phyloP scores from a whole-genome alignment of 1,140 invertebrate genomes.

The Brachionus koreanus region DNA sequence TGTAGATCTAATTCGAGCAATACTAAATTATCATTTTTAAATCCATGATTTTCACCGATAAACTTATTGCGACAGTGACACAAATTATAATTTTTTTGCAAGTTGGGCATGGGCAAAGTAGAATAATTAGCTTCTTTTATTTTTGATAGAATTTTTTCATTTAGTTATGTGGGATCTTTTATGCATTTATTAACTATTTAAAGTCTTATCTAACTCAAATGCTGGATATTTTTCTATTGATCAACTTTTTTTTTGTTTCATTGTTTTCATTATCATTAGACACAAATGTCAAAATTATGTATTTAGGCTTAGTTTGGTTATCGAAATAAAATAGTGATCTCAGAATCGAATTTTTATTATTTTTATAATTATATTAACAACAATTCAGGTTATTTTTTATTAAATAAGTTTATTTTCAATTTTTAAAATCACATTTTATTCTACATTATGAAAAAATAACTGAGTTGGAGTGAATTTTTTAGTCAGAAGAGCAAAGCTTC shows the following conservation, averaged over 20 bases:
- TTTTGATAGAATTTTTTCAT: not conserved
- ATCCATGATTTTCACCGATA: not conserved
- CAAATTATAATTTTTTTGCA: not conserved
- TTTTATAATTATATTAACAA: not conserved
- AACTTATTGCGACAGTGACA: not conserved
- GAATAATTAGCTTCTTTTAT: not conserved
- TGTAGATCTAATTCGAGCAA: not conserved
- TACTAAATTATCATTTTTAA: not conserved
- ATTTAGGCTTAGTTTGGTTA: not conserved
- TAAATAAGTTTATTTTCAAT: not conserved
- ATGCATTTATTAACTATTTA: not conserved
- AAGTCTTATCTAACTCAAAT: not conserved
- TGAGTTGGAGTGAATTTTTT: too few relatives aligned
- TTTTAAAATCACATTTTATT: not conserved
- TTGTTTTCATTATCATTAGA: not conserved
- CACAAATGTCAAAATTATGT: constrained; percentile 3
- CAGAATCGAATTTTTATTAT: not conserved
- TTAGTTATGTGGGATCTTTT: not conserved
- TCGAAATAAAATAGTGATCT: not conserved
- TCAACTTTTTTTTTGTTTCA: not conserved
- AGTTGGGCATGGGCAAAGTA: not conserved
- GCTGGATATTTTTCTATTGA: not conserved
- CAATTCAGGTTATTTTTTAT: not conserved
- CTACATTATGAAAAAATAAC: too few relatives aligned
- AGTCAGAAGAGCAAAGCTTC: not conserved